Evolutionary conservation across 2,888 invertebrate genomes (phyloP).

Genomic region (Leptinotarsa juncta): DNA sequence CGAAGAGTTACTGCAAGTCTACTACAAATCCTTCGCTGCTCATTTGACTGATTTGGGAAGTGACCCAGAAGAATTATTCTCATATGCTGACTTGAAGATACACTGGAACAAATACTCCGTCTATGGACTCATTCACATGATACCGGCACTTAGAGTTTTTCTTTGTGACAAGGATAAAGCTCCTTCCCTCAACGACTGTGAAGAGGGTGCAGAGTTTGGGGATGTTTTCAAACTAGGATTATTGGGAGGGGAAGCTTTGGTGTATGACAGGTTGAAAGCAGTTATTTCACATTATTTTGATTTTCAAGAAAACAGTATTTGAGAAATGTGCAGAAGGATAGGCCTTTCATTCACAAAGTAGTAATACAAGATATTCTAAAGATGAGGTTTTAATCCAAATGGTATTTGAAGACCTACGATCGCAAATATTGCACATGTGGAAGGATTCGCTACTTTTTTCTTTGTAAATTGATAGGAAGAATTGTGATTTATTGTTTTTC

Average conservation of each 20-base stretch:
- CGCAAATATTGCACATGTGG: too few relatives aligned
- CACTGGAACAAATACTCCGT: slow-evolving; percentile 32
- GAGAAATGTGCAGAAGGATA: too few relatives aligned
- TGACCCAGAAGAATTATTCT: slow-evolving; percentile 31
- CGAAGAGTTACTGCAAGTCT: slow-evolving; percentile 4
- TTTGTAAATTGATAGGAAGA: too few relatives aligned
- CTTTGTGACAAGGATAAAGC: slow-evolving; percentile 30
- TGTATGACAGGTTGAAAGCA: slow-evolving; percentile 26
- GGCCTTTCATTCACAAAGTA: too few relatives aligned
- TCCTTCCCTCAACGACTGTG: slow-evolving; percentile 20
- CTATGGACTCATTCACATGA: slow-evolving; percentile 20
- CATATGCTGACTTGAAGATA: slow-evolving; percentile 17
- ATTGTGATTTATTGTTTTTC: too few relatives aligned
- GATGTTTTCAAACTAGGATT: background rate
- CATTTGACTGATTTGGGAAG: slow-evolving; percentile 24
- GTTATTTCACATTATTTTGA: slow-evolving; percentile 26
- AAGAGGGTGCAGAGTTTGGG: slow-evolving; percentile 3
- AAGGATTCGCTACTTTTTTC: too few relatives aligned
- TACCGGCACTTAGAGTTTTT: slow-evolving; percentile 8
- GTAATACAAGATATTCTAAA: too few relatives aligned
- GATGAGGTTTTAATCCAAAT: too few relatives aligned
- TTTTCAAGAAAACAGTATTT: background rate
- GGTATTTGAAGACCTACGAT: too few relatives aligned
- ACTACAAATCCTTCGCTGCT: slow-evolving; percentile 15
- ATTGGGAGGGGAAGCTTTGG: slow-evolving; percentile 12